phyloP scores from a whole-genome alignment of 2,113 vertebrate genomes.

The Chlorodrepanis virens region DNA sequence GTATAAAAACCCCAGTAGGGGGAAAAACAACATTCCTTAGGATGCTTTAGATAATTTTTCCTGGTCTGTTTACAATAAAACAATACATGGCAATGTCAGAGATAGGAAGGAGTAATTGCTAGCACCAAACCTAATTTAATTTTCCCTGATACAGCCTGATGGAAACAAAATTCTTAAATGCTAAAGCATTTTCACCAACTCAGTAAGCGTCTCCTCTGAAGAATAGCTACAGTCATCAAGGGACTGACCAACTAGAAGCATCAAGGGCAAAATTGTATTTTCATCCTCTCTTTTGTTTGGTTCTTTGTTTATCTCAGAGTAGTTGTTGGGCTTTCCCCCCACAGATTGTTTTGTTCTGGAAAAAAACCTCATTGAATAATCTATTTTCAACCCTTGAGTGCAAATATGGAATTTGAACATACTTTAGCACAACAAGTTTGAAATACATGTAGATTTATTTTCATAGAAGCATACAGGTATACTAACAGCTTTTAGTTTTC shows the following conservation, averaged over 20 bases:
- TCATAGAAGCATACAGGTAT: background rate
- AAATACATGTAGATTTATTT: background rate
- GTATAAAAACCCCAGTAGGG: background rate
- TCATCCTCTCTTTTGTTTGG: background rate
- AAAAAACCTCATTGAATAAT: background rate
- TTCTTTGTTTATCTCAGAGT: background rate
- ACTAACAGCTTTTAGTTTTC: background rate
- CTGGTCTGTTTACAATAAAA: background rate
- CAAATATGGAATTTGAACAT: background rate
- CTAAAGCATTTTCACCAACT: background rate
- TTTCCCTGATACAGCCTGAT: background rate
- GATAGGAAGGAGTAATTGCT: background rate
- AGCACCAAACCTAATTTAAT: background rate
- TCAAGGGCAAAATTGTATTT: background rate
- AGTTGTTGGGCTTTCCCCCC: rapidly evolving
- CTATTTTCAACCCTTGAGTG: background rate
- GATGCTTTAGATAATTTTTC: background rate
- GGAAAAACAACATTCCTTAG: background rate
- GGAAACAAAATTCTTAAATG: background rate
- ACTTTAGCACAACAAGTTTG: background rate
- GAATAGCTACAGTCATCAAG: background rate
- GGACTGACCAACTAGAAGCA: background rate
- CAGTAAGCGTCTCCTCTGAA: background rate
- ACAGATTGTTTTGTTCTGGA: background rate
- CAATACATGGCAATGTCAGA: background rate